phyloP scores from a whole-genome alignment of 2,113 vertebrate genomes.

The Notothenia coriiceps region DNA sequence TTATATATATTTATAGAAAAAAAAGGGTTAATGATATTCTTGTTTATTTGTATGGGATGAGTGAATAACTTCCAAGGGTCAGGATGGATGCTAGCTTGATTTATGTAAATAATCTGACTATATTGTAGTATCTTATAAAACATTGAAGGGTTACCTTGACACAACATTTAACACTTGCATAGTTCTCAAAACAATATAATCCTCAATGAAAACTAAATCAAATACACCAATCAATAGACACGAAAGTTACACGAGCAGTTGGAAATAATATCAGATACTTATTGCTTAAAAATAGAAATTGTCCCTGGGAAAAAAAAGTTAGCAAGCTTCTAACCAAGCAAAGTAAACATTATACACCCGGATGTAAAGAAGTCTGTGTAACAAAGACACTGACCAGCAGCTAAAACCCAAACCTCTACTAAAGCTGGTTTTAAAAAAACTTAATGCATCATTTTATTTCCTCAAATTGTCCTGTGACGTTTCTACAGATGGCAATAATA shows the following conservation, averaged over 20 bases:
- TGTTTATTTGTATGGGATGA: constrained; percentile 12
- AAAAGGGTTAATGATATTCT: background rate
- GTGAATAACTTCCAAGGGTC: background rate
- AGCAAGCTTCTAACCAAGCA: constrained; percentile 50
- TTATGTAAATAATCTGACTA: constrained; percentile 4
- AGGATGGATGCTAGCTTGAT: background rate
- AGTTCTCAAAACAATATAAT: constrained; percentile 71
- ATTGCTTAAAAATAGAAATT: constrained; percentile 50
- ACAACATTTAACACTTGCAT: constrained; percentile 29
- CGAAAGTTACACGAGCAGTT: constrained; percentile 39
- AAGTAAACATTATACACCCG: constrained; percentile 75
- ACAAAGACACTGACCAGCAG: constrained; percentile 56
- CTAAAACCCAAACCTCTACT: constrained; percentile 43
- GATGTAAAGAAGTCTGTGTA: constrained; percentile 26
- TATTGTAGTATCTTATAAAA: constrained; percentile 16
- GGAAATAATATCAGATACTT: constrained; percentile 31
- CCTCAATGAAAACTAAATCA: constrained; percentile 42
- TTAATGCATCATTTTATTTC: constrained; percentile 56
- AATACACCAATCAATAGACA: constrained; percentile 35
- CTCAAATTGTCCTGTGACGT: constrained; percentile 17
- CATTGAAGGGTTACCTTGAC: constrained; percentile 5
- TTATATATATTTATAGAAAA: background rate
- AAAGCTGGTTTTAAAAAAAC: constrained; percentile 36
- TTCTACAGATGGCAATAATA: constrained; percentile 45
- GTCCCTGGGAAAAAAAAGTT: constrained; percentile 26